Conservation (phyloP, 2,888 invertebrate species). For the Drosophila mimica region DNA sequence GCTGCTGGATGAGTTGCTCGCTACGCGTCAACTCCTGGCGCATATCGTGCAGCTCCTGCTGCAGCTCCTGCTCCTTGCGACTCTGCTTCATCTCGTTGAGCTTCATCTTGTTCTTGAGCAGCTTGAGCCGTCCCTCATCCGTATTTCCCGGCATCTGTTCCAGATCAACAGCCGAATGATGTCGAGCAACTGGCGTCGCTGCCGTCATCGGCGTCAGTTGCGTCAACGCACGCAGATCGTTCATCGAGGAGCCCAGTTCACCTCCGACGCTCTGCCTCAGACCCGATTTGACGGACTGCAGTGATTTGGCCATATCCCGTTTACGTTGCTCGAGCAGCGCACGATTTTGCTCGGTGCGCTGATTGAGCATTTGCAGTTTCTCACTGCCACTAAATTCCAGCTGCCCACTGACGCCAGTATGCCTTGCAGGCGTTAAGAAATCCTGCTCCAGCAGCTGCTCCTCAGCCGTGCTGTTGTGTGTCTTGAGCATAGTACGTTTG, state of each 20-base stretch:
- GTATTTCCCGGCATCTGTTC: slow-evolving; percentile 45
- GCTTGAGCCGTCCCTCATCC: slow-evolving; percentile 83
- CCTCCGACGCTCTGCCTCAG: slow-evolving; percentile 74
- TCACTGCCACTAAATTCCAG: slow-evolving; percentile 84
- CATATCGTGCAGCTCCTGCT: slow-evolving; percentile 68
- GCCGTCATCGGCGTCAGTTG: slow-evolving; percentile 40
- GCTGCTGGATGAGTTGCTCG: slow-evolving; percentile 93
- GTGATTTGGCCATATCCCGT: slow-evolving; percentile 86
- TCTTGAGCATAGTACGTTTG: slow-evolving; percentile 34
- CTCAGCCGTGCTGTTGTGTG: slow-evolving; percentile 6
- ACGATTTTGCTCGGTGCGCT: slow-evolving; percentile 87
- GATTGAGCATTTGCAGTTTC: slow-evolving; percentile 86
- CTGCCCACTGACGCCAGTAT: slow-evolving; percentile 5
- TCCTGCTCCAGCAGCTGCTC: slow-evolving; percentile 15
- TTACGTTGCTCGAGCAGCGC: slow-evolving; percentile 86
- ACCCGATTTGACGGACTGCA: slow-evolving; percentile 74
- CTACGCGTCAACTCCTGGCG: slow-evolving; percentile 56
- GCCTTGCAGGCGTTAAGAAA: slow-evolving; percentile 43
- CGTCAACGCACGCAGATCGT: slow-evolving; percentile 76
- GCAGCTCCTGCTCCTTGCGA: slow-evolving; percentile 79
- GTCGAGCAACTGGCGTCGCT: slow-evolving; percentile 72
- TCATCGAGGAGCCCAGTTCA: slow-evolving; percentile 84
- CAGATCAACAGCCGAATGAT: slow-evolving; percentile 83
- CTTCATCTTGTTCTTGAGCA: slow-evolving; percentile 83
- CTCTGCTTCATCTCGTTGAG: slow-evolving; percentile 67